A percentile compares a stretch with the other conserved stretches of the same genome.
Conservation (phyloP, 2,797 vertebrate species). For the Urocyon cinereoargenteus region DNA sequence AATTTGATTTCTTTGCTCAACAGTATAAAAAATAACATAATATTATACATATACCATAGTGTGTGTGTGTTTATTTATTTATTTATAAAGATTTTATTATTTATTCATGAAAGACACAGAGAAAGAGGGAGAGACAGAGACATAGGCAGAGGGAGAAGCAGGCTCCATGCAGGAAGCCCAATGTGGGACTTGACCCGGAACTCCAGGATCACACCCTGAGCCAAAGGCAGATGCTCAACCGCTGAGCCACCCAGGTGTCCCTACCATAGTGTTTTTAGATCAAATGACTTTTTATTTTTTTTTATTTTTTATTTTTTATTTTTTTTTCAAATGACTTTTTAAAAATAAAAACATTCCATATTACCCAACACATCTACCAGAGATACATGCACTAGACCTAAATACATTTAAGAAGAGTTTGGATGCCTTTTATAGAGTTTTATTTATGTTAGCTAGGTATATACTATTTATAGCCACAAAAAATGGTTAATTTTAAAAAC, state of each 20-base stretch:
- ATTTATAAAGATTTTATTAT: no score
- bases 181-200: no score
- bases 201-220: no score
- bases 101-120: no score
- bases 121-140: no score
- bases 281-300: not conserved
- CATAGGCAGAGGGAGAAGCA: no score
- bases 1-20: slow-evolving; percentile 2
- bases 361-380: not conserved
- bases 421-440: not conserved
- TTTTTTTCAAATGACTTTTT: not conserved
- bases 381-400: not conserved
- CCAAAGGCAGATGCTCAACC: no score
- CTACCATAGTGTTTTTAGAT: not conserved
- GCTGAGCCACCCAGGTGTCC: no score
- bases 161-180: no score
- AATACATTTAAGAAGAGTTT: not conserved
- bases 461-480: not conserved
- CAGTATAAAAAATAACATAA: not conserved
- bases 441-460: not conserved
- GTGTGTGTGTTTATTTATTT: no score
- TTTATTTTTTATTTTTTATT: no score
- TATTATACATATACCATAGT: not conserved
- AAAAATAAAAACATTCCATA: not conserved
- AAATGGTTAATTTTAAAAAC: slow-evolving; percentile 1